phyloP scores from a whole-genome alignment of 2,113 vertebrate species.

The Todiramphus saurophagus region DNA sequence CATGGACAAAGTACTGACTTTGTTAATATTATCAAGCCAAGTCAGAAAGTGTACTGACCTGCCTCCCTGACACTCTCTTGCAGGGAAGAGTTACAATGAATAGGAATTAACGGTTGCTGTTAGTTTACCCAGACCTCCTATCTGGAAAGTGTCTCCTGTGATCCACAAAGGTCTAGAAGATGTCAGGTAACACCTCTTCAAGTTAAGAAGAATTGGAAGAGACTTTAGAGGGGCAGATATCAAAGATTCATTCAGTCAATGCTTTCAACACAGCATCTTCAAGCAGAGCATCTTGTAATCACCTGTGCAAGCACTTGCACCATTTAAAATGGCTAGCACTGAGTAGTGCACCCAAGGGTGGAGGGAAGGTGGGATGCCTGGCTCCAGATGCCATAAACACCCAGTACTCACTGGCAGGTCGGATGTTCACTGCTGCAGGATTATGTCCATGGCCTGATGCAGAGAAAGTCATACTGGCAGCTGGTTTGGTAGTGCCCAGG shows the following conservation, averaged over 20 bases:
- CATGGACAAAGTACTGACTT: background rate
- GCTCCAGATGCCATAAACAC: background rate
- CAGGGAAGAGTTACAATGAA: background rate
- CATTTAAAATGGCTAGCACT: background rate
- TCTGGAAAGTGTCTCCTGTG: background rate
- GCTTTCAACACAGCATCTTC: background rate
- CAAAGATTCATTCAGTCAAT: background rate
- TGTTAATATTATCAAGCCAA: background rate
- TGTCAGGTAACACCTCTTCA: background rate
- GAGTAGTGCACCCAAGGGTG: background rate
- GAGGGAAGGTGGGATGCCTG: background rate
- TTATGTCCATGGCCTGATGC: background rate
- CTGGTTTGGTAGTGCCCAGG: background rate
- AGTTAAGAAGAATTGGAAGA: background rate
- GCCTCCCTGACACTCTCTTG: background rate
- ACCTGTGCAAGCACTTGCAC: background rate
- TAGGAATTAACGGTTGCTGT: background rate
- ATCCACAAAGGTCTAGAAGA: background rate
- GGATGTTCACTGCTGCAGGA: background rate
- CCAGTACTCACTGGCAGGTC: fast-evolving
- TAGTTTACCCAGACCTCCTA: background rate
- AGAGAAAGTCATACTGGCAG: background rate
- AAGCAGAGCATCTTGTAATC: background rate
- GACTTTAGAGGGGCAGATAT: background rate
- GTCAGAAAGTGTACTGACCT: background rate